phyloP scores from a whole-genome alignment of 1,140 invertebrate genomes.

The Parasteatoda tepidariorum region DNA sequence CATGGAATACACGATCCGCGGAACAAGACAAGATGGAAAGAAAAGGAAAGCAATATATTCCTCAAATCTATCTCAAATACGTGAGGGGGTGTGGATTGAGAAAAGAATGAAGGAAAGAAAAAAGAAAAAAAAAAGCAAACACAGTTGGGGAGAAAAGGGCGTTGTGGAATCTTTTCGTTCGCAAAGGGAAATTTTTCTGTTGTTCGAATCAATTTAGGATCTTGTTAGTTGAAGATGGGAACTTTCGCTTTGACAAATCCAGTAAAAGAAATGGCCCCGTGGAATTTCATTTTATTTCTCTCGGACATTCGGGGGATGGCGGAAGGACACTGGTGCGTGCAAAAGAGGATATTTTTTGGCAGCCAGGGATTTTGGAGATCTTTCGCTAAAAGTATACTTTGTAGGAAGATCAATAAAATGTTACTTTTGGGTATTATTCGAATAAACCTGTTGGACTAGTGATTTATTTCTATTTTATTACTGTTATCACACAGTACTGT shows the following conservation, averaged over 20 bases:
- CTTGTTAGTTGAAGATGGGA: conserved; percentile 42
- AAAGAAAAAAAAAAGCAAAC: neutral
- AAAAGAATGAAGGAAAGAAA: neutral
- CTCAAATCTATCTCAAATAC: conserved; percentile 22
- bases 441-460: too few species aligned
- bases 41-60: conserved; percentile 12
- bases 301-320: neutral
- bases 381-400: neutral
- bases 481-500: too few species aligned
- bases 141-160: neutral
- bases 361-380: neutral
- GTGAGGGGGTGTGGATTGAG: neutral
- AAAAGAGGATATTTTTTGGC: neutral
- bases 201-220: conserved; percentile 45
- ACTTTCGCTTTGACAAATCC: conserved; percentile 46
- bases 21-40: neutral
- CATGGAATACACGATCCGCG: neutral
- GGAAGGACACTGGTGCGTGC: too few species aligned
- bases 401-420: too few species aligned
- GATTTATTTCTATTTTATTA: too few species aligned
- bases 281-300: neutral
- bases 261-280: conserved; percentile 16
- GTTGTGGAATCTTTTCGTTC: neutral
- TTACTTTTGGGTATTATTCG: too few species aligned
- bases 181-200: conserved; percentile 40